These are phyloP conservation scores for Asbolus verrucosus DNA, from an alignment of 1,140 invertebrate species.

Conservation along the genomic window DNA sequence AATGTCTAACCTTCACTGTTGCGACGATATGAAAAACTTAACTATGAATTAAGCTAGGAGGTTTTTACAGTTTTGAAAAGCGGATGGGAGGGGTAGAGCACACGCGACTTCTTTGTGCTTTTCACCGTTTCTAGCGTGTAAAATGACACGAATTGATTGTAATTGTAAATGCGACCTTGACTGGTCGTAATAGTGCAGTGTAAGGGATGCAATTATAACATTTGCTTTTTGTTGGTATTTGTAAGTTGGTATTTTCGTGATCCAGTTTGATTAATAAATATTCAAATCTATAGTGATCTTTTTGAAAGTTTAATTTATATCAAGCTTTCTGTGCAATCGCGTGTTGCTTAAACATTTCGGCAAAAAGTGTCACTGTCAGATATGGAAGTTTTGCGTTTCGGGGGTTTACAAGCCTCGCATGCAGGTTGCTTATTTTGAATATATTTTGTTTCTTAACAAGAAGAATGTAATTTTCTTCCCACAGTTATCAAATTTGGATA, in stretches of 20 bases:
- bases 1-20: constrained; percentile 18
- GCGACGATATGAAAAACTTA: too few species aligned
- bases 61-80: background rate
- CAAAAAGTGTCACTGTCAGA: constrained; percentile 24
- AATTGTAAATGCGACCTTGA: background rate
- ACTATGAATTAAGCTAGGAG: too few species aligned
- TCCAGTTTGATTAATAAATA: constrained; percentile 24
- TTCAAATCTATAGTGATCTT: constrained; percentile 27
- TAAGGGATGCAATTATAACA: too few species aligned
- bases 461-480: background rate
- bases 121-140: background rate
- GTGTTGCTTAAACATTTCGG: constrained; percentile 20
- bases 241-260: too few species aligned
- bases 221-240: too few species aligned
- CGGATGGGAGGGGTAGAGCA: background rate
- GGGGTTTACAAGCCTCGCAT: constrained; percentile 6
- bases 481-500: constrained; percentile 15
- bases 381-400: constrained; percentile 27
- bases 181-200: too few species aligned
- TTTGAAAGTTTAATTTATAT: constrained; percentile 35
- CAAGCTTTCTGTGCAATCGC: constrained; percentile 20
- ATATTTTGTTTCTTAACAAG: background rate
- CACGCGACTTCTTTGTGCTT: constrained; percentile 5
- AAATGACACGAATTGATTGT: background rate
- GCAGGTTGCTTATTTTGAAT: background rate